phyloP scores from a whole-genome alignment of 2,888 invertebrate genomes.

The Epistrophella euchroma region DNA sequence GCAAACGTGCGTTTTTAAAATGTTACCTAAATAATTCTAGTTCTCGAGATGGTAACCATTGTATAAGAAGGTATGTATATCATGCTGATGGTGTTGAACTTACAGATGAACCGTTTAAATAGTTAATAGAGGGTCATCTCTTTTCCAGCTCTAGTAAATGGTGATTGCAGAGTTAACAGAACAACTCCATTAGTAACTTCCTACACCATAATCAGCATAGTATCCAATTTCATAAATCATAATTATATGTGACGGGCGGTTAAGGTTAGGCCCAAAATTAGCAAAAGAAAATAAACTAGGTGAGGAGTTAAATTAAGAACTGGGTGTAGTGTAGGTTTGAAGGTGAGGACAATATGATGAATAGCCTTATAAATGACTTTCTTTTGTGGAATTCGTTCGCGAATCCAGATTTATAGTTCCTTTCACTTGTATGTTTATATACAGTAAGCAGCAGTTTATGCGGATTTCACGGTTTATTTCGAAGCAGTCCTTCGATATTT shows the following conservation, averaged over 20 bases:
- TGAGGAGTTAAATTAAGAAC: not conserved
- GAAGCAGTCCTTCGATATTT: too few species aligned
- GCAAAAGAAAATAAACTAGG: not conserved
- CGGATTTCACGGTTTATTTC: too few species aligned
- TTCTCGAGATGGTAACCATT: too few species aligned
- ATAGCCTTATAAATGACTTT: not conserved
- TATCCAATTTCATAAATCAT: constrained; percentile 20
- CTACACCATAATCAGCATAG: constrained; percentile 24
- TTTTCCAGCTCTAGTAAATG: not conserved
- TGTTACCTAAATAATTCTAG: constrained; percentile 8
- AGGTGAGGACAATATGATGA: not conserved
- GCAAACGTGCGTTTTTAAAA: not conserved
- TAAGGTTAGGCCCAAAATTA: not conserved
- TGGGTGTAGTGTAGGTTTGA: not conserved
- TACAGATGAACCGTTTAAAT: constrained; percentile 12
- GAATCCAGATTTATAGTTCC: not conserved
- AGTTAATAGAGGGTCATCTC: constrained; percentile 15
- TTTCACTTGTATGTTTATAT: too few species aligned
- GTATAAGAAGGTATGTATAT: too few species aligned
- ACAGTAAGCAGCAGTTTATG: too few species aligned
- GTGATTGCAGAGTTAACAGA: constrained; percentile 19
- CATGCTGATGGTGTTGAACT: constrained; percentile 9
- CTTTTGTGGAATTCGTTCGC: not conserved
- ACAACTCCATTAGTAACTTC: constrained; percentile 22
- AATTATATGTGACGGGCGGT: not conserved